Evolutionary conservation across 1,140 invertebrate genomes (phyloP), one percentile per base, ranked within the genome.

Genomic region (Neodiprion pinetum): DNA sequence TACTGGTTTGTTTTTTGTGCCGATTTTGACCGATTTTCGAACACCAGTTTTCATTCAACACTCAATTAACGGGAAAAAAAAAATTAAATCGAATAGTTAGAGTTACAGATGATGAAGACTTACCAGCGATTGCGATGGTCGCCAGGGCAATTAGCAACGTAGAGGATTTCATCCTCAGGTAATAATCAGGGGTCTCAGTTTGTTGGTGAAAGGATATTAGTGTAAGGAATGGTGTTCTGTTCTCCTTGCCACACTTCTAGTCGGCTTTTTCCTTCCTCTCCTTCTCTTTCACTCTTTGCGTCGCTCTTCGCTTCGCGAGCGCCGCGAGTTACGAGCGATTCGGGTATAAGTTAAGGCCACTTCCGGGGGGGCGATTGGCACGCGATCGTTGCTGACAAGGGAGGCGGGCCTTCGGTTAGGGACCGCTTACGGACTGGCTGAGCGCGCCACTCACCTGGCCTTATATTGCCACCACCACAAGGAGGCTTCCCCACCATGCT

Each of bases 401-500:
- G 83, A 80, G 83, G 81, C 85, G 83, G 81, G 80, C 80, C 83
- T 83, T 83, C 78, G 82, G 78, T 78, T 86, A 85, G 83, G 80
- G 82, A 87, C 81, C 86, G 85, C 83, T 85, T 82, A 85, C 83
- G 82, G 81, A 88, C 86, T 88, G 87, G 84, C 85, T 80, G 81
- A 80, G 78, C 83, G 78, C 82, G 83, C 81, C 82, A 87, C 82
- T 83, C 80, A 77, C 75, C 78, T 74, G 76, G 81, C 82, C 81
- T 89, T 89, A 89, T 89, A 89, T 89, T 88, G 80, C 87, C 87
- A 88, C 87, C 87, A 84, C 87, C 85, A 88, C 84, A 74, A 69
- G 73, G 11, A 28, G 23, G 40, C 67, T 50, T 66, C 48, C 74
- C 66, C 67, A 23, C 67, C 21, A 14, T 23, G 12, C 12, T 11